These are phyloP conservation scores for Drosophila orena DNA, from an alignment of 1,140 invertebrate genomes.

Conservation along the genomic window DNA sequence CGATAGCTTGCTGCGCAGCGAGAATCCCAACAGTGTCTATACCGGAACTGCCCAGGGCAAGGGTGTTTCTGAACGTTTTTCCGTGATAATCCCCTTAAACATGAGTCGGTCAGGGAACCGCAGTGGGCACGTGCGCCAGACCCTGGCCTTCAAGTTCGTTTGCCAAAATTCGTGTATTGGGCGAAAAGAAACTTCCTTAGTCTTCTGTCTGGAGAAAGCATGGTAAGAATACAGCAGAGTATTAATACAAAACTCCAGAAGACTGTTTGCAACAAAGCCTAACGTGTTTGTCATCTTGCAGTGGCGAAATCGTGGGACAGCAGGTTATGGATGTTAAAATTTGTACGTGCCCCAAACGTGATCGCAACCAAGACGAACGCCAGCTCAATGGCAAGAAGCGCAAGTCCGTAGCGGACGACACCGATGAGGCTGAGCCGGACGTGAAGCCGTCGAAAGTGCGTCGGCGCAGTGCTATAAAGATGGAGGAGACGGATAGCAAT, in stretches of 20 bases:
- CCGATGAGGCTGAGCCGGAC: slow-evolving; percentile 49
- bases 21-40: slow-evolving; percentile 70
- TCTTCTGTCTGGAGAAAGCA: slow-evolving; percentile 71
- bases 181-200: slow-evolving; percentile 68
- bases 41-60: slow-evolving; percentile 67
- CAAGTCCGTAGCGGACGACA: slow-evolving; percentile 20
- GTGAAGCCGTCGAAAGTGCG: slow-evolving; percentile 28
- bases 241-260: no score
- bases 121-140: slow-evolving; percentile 57
- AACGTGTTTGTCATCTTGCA: slow-evolving; percentile 14
- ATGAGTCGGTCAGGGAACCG: slow-evolving; percentile 44
- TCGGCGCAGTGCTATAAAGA: slow-evolving; percentile 48
- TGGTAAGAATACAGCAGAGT: slow-evolving; percentile 33
- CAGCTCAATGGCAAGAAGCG: slow-evolving; percentile 38
- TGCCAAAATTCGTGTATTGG: slow-evolving; percentile 82
- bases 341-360: slow-evolving; percentile 79
- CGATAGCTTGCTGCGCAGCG: slow-evolving; percentile 69
- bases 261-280: no score
- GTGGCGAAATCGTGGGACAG: slow-evolving; percentile 76
- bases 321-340: slow-evolving; percentile 71
- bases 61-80: slow-evolving; percentile 76
- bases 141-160: slow-evolving; percentile 73
- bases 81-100: slow-evolving; percentile 71
- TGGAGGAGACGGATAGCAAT: slow-evolving; percentile 62
- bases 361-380: slow-evolving; percentile 62